These are phyloP conservation scores for Drosophila robusta DNA, from an alignment of 2,888 invertebrate genomes.

Conservation along the genomic window DNA sequence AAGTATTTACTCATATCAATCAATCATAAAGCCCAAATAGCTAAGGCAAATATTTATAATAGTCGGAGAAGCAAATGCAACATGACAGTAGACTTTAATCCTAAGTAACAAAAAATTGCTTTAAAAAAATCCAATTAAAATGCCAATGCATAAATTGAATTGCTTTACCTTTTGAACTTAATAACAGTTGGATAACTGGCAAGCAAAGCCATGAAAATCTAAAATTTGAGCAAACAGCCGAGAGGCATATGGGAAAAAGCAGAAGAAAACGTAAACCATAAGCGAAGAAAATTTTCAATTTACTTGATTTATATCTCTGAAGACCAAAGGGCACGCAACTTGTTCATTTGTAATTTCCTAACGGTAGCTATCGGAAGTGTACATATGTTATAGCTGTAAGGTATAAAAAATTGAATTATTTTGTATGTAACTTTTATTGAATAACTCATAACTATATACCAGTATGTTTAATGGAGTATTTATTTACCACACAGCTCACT, in stretches of 20 bases:
- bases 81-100: background rate
- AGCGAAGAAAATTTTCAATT: conserved; percentile 15
- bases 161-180: conserved; percentile 3
- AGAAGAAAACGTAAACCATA: conserved; percentile 15
- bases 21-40: background rate
- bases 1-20: conserved; percentile 4
- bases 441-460: background rate
- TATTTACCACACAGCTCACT: background rate
- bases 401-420: background rate
- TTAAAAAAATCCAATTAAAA: conserved; percentile 48
- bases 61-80: background rate
- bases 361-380: background rate
- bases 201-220: conserved; percentile 28
- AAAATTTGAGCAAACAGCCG: conserved; percentile 4
- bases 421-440: background rate
- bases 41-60: background rate
- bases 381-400: background rate
- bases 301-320: conserved; percentile 12
- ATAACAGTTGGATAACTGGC: conserved; percentile 45
- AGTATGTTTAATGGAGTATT: background rate
- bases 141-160: conserved; percentile 56
- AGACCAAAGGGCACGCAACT: background rate
- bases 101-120: conserved; percentile 6
- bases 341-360: background rate
- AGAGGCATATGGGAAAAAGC: conserved; percentile 1